Percentiles rank a stretch among this genome's conserved stretches.
These are phyloP conservation scores for Dryobota labecula DNA, from an alignment of 2,888 invertebrate species.

Conservation along the genomic window DNA sequence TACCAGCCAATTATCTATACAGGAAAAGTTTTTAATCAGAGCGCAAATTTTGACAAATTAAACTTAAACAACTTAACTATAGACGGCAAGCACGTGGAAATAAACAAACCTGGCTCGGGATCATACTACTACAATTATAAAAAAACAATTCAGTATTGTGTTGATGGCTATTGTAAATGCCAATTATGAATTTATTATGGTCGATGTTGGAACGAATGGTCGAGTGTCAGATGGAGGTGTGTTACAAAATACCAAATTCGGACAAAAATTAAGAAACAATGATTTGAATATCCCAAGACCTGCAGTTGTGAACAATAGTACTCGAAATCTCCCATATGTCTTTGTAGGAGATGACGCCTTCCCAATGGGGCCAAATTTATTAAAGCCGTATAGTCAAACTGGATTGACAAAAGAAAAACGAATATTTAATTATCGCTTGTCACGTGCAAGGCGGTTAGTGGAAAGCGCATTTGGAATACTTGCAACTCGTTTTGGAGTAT, in stretches of 20 bases:
- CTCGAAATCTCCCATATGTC: constrained; percentile 39
- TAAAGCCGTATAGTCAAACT: constrained; percentile 26
- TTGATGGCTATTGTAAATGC: constrained; percentile 26
- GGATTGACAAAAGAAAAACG: constrained; percentile 38
- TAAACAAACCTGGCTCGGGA: constrained; percentile 1
- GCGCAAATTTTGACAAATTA: no score
- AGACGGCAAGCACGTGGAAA: constrained; percentile 4
- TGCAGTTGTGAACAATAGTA: constrained; percentile 12
- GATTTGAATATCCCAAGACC: constrained; percentile 6
- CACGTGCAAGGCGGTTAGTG: background rate
- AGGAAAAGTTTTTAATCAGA: no score
- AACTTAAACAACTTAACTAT: no score
- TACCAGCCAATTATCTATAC: no score
- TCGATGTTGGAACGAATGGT: constrained; percentile 27
- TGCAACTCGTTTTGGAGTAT: constrained; percentile 46
- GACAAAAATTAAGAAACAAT: constrained; percentile 15
- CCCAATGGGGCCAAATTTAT: constrained; percentile 31
- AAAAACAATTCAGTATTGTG: constrained; percentile 7
- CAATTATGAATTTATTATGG: constrained; percentile 28
- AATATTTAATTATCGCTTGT: constrained; percentile 43
- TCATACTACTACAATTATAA: constrained; percentile 16
- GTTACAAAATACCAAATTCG: constrained; percentile 24
- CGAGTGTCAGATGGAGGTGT: constrained; percentile 28
- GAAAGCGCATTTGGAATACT: constrained; percentile 43
- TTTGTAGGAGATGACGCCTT: constrained; percentile 51